Evolutionary conservation across 1,140 invertebrate species (phyloP), one percentile per base, ranked within the genome.

Genomic region (Phocides pigmalion): DNA sequence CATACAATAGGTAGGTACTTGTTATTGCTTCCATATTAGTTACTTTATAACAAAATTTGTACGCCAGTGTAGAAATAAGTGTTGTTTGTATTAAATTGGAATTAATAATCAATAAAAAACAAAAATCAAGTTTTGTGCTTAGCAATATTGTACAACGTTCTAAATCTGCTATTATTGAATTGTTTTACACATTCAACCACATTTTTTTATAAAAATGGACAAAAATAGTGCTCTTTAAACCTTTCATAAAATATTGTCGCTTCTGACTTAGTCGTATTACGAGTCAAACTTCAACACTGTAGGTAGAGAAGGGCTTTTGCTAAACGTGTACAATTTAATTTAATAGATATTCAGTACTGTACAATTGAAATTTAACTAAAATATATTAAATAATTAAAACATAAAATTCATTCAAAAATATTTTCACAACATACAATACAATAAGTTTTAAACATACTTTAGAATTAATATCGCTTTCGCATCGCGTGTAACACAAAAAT

Each of bases 231-330:
- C 72, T 79, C 54, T 73, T 49, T 79, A 82, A 81, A 82, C 46
- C 44, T 76, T 65, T 84, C 66, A 72, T 72, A 82, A 83, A 87
- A 87, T 84, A 87, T 79, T 79, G 79, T 78, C 72, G 66, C 62
- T 72, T 76, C 53, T 56, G 20, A 68, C 62, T 72, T 76, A 42
- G 20, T 42, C 37, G 39, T 44, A 56, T 56, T 28, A 56, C 12
- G 20, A 56, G 22, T 42, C 20, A 56, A 16, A 15, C 53, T 20
- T 56, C 32, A 28, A 56, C 51, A 56, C 3, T 42, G 37, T 16
- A 54, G 6, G 16, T 53, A 42, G 4, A 42, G 53, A 44, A 56
- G 39, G 19, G 39, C 15, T 15, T 12, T 56, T 25, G 20, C 19
- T 42, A 35, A 5, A 16, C 9, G 25, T 35, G 25, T 50, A 49